Conservation (phyloP, 1,140 invertebrate genomes). For the Oedothorax gibbosus region DNA sequence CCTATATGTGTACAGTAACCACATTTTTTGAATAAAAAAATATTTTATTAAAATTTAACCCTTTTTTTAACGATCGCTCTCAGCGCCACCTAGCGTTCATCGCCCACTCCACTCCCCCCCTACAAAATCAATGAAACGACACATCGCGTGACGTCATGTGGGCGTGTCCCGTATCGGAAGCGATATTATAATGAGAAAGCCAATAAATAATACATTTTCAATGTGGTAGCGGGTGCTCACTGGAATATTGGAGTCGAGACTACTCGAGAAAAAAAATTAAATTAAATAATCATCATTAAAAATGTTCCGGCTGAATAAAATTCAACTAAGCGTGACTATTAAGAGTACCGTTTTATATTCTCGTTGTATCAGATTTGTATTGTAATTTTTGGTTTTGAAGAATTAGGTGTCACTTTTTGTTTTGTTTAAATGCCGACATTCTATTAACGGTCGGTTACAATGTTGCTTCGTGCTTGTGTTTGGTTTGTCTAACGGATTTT, state of each 20-base stretch:
- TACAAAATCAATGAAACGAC: slow-evolving; percentile 23
- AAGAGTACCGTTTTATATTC: slow-evolving; percentile 42
- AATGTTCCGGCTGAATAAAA: slow-evolving; percentile 47
- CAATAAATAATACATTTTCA: slow-evolving; percentile 56
- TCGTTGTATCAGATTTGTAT: slow-evolving; percentile 13
- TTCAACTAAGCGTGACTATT: slow-evolving; percentile 28
- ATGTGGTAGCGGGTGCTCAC: slow-evolving; percentile 32
- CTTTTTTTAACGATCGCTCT: no score
- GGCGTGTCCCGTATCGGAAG: slow-evolving; percentile 53
- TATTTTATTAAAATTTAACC: no score
- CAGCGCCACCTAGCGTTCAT: not conserved
- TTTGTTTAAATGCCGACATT: slow-evolving; percentile 1
- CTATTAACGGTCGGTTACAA: slow-evolving; percentile 22
- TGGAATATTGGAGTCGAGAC: slow-evolving; percentile 10
- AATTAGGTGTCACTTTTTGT: slow-evolving; percentile 31
- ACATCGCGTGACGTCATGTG: slow-evolving; percentile 32
- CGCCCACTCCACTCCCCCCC: slow-evolving; percentile 20
- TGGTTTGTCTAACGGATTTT: not conserved
- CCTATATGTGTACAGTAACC: no score
- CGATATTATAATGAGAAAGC: slow-evolving; percentile 58
- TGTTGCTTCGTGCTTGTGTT: not conserved
- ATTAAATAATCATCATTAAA: slow-evolving; percentile 60
- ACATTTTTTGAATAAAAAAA: no score
- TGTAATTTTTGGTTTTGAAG: slow-evolving; percentile 20
- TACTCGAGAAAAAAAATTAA: slow-evolving; percentile 9